Percentiles rank a stretch among this genome's conserved stretches.
phyloP scores from a whole-genome alignment of 1,140 invertebrate species.

The Heliconius himera region DNA sequence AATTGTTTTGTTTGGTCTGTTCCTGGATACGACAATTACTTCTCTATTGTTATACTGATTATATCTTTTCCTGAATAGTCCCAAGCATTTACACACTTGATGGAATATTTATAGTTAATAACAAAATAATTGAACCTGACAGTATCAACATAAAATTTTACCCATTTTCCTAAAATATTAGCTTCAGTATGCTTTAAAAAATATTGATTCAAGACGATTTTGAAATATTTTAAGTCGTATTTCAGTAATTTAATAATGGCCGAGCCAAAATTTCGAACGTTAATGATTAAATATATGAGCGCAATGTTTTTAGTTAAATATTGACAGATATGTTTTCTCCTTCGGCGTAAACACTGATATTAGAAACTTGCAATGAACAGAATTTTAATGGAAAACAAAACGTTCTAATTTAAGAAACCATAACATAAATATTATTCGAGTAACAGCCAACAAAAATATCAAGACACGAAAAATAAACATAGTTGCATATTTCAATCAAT shows the following conservation, averaged over 20 bases:
- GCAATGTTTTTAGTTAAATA: neutral
- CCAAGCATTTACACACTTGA: conserved; percentile 1
- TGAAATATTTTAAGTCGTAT: no score
- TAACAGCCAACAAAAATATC: conserved; percentile 35
- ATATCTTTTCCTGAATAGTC: conserved; percentile 10
- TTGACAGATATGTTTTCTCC: conserved; percentile 3
- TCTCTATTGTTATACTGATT: conserved; percentile 19
- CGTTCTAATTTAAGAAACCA: conserved; percentile 38
- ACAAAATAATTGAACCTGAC: neutral
- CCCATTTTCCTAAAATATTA: no score
- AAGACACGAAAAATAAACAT: conserved; percentile 17
- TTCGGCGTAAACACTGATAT: neutral
- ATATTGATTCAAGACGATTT: no score
- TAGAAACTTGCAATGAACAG: conserved; percentile 20
- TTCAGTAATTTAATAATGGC: no score
- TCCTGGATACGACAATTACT: conserved; percentile 33
- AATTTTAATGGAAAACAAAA: conserved; percentile 38
- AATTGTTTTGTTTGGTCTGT: conserved; percentile 21
- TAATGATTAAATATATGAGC: neutral
- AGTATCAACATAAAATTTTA: no score
- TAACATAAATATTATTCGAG: conserved; percentile 44
- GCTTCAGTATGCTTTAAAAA: no score
- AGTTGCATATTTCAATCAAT: neutral
- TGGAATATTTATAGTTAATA: neutral
- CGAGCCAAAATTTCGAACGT: neutral